phyloP scores from a whole-genome alignment of 2,888 invertebrate species.

The Aelia acuminata region DNA sequence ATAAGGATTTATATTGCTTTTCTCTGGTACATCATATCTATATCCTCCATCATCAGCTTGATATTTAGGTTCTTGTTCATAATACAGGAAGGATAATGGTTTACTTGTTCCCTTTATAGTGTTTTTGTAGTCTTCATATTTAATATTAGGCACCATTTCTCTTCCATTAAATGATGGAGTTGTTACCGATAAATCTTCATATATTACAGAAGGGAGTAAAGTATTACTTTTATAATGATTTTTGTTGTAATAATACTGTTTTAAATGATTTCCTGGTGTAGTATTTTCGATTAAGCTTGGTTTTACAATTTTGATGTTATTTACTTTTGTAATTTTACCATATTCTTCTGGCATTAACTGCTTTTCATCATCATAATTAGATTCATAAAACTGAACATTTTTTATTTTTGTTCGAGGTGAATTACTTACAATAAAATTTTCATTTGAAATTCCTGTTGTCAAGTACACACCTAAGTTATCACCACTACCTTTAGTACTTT shows the following conservation, averaged over 20 bases:
- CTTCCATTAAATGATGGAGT: constrained; percentile 57
- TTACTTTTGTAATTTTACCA: constrained; percentile 9
- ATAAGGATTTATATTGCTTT: constrained; percentile 71
- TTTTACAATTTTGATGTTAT: background rate
- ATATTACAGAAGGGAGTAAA: constrained; percentile 59
- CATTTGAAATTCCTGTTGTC: constrained; percentile 10
- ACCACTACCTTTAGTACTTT: background rate
- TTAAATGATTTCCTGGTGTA: background rate
- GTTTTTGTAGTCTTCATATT: constrained; percentile 53
- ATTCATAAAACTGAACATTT: constrained; percentile 20
- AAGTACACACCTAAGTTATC: background rate
- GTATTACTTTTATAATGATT: constrained; percentile 60
- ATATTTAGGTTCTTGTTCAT: constrained; percentile 56
- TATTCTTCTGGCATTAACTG: constrained; percentile 13
- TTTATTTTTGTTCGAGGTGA: background rate
- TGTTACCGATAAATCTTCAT: constrained; percentile 61
- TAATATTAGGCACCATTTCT: constrained; percentile 4
- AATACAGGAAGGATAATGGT: constrained; percentile 55
- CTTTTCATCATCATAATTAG: constrained; percentile 23
- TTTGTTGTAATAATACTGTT: constrained; percentile 50
- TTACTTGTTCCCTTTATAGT: constrained; percentile 46
- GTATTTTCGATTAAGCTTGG: constrained; percentile 8
- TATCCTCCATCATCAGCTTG: constrained; percentile 62
- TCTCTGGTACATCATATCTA: constrained; percentile 65
- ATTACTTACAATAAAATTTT: background rate